Evolutionary conservation across 2,888 invertebrate genomes (phyloP).

Genomic region (Aleiodes alternator): DNA sequence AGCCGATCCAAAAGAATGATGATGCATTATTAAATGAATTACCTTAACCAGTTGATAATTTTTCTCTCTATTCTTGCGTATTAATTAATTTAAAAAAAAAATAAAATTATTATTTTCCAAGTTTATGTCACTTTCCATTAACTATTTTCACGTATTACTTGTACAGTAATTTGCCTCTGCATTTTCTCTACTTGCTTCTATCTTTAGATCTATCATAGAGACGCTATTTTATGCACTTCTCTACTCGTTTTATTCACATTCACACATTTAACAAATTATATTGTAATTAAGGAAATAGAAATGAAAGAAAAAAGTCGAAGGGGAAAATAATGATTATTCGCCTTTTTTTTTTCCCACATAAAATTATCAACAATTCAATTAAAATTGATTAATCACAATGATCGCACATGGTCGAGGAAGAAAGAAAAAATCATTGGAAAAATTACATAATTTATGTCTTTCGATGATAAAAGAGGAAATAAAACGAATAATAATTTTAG

Average conservation of each 20-base stretch:
- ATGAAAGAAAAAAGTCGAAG: too few relatives aligned
- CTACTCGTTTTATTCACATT: constrained; percentile 19
- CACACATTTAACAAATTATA: constrained; percentile 3
- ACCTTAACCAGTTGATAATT: neutral
- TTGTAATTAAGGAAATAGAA: too few relatives aligned
- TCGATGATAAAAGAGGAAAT: neutral
- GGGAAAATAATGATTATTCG: neutral
- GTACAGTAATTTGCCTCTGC: neutral
- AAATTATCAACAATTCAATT: constrained; percentile 8
- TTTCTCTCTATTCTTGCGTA: neutral
- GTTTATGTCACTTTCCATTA: constrained; percentile 2
- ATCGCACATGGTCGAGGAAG: neutral
- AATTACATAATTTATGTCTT: constrained; percentile 13
- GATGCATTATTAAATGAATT: constrained; percentile 78
- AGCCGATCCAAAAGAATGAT: constrained; percentile 83
- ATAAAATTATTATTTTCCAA: neutral
- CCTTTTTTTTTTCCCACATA: neutral
- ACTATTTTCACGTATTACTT: constrained; percentile 19
- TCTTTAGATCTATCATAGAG: constrained; percentile 58
- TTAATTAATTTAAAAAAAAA: neutral
- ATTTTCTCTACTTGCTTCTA: constrained; percentile 52
- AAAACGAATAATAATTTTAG: neutral
- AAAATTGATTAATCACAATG: constrained; percentile 8
- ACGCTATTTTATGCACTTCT: constrained; percentile 41
- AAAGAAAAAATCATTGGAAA: neutral